These are phyloP conservation scores for Chymomyza caudatula DNA, from an alignment of 2,888 invertebrate genomes.

Conservation along the genomic window DNA sequence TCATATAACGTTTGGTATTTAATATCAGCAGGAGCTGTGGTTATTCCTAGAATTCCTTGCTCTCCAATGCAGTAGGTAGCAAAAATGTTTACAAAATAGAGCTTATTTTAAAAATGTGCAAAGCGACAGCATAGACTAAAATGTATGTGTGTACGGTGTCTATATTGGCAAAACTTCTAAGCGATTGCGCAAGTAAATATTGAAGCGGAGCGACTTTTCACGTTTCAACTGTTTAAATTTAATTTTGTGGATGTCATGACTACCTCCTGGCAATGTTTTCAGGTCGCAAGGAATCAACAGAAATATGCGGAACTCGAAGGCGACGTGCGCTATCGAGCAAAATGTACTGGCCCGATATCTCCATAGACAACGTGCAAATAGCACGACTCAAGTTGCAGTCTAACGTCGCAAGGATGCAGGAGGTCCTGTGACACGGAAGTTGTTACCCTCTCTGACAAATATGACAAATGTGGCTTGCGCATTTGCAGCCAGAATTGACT, in stretches of 20 bases:
- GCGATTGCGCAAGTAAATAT: slow-evolving; percentile 39
- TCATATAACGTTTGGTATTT: slow-evolving; percentile 31
- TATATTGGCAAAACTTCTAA: slow-evolving; percentile 29
- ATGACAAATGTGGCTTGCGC: slow-evolving; percentile 60
- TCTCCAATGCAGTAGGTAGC: no score
- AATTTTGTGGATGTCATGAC: slow-evolving; percentile 49
- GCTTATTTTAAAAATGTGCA: neutral
- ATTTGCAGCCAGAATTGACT: neutral
- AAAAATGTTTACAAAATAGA: neutral
- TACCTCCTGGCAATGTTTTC: slow-evolving; percentile 36
- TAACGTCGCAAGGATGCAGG: neutral
- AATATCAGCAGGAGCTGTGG: slow-evolving; percentile 21
- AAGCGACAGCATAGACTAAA: no score
- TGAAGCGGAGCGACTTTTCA: slow-evolving; percentile 46
- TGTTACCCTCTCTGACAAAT: slow-evolving; percentile 67
- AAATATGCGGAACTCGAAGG: slow-evolving; percentile 27
- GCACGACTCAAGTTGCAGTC: neutral
- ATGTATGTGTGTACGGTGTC: no score
- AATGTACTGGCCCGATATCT: slow-evolving; percentile 39
- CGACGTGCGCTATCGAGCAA: slow-evolving; percentile 65
- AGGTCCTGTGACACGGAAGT: slow-evolving; percentile 56
- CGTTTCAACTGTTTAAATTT: slow-evolving; percentile 66
- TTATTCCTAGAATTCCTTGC: no score
- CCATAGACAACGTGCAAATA: neutral
- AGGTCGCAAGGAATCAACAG: slow-evolving; percentile 67